A percentile compares a stretch with the other conserved stretches of the same genome.
These are phyloP conservation scores for Vandiemenella viatica DNA, from an alignment of 2,888 invertebrate species.

Conservation along the genomic window DNA sequence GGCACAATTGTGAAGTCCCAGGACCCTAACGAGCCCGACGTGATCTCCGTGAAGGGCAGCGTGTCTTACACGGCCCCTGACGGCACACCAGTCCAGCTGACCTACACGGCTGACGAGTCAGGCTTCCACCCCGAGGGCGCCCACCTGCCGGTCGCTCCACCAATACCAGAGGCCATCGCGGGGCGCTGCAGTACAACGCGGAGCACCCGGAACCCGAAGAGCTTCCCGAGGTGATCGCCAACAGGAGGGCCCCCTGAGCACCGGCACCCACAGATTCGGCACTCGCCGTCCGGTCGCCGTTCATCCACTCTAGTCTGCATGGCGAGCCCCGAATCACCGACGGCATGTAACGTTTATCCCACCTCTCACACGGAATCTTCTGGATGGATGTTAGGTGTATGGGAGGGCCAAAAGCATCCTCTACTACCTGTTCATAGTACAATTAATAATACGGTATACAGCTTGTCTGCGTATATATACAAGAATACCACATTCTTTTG, in stretches of 20 bases:
- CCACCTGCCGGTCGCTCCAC: conserved; percentile 13
- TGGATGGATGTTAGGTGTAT: too few relatives aligned
- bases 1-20: conserved; percentile 34
- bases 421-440: too few relatives aligned
- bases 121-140: conserved; percentile 15
- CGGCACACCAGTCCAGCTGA: conserved; percentile 28
- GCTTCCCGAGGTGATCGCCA: background rate
- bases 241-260: background rate
- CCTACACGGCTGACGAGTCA: conserved; percentile 16
- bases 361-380: too few relatives aligned
- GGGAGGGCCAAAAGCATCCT: too few relatives aligned
- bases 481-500: too few relatives aligned
- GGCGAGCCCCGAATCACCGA: too few relatives aligned
- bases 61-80: conserved; percentile 14
- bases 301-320: too few relatives aligned
- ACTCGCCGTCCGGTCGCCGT: too few relatives aligned
- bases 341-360: too few relatives aligned
- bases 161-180: conserved; percentile 9
- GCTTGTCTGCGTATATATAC: too few relatives aligned
- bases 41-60: conserved; percentile 30
- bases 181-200: conserved; percentile 38
- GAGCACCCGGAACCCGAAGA: conserved; percentile 7
- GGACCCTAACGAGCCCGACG: conserved; percentile 29
- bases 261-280: background rate
- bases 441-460: too few relatives aligned